A percentile compares a stretch with the other conserved stretches of the same genome.
phyloP scores from a whole-genome alignment of 2,797 vertebrate species.

The Alauda arvensis region DNA sequence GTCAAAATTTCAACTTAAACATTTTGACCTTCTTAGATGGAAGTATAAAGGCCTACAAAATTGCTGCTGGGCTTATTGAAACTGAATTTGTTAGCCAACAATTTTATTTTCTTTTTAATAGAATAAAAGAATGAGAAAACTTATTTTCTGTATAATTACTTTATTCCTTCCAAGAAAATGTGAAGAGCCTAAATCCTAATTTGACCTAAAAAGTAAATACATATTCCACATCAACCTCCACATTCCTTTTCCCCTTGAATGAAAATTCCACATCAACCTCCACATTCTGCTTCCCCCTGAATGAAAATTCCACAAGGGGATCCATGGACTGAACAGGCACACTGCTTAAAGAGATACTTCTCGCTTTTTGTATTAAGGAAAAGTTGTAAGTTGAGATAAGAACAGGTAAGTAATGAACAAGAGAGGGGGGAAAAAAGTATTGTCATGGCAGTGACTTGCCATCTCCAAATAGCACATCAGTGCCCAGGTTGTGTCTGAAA shows the following conservation, averaged over 20 bases:
- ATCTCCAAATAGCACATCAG: neutral
- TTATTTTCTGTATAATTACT: neutral
- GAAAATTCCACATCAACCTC: neutral
- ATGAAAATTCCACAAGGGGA: neutral
- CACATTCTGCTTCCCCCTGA: neutral
- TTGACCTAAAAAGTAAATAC: neutral
- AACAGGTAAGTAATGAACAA: neutral
- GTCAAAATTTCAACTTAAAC: neutral
- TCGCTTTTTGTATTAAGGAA: neutral
- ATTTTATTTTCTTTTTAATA: neutral
- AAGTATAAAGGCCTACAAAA: neutral
- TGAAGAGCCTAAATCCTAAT: neutral
- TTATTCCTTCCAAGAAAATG: neutral
- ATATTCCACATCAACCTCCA: neutral
- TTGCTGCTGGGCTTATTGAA: neutral
- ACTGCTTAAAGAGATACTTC: neutral
- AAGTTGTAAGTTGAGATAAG: neutral
- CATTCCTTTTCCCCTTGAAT: neutral
- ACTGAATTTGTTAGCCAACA: neutral
- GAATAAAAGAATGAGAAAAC: neutral
- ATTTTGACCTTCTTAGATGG: neutral
- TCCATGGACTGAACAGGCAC: neutral
- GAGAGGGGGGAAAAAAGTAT: neutral
- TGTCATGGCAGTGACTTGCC: neutral
- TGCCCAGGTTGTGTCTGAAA: neutral